Base-by-base conservation (phyloP, 1,140 invertebrate species). In the Oreohelix idahoensis region DNA sequence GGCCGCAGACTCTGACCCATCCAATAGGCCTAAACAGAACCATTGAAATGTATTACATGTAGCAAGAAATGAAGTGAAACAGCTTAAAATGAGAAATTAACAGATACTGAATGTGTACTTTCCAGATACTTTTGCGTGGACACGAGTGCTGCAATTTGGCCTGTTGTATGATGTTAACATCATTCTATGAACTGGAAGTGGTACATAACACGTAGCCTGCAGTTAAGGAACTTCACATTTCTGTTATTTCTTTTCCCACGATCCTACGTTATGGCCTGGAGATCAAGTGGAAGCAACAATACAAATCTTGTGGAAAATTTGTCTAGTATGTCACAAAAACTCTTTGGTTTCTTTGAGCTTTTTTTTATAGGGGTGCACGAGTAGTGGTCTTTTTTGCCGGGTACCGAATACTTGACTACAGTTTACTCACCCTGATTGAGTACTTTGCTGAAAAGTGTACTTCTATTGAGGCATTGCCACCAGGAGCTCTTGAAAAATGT, bases 231-330 rank as follows among this genome's bases (percentile, higher is more conserved):
- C 63, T 35, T 66, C 5, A 66, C 63, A 29, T 66, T 66, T 35
- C 17, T 76, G 0, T 32, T 76, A 35, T 76, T n/a, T 51, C 15
- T 76, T 32, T 1, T 76, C 1, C 74, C 45, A 20, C 10, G 11
- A 39, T 38, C 39, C 2, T 49, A 13, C 32, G 36, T 53, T 10
- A 76, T 76, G 74, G 74, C 74, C 32, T 76, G 74, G 74, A 39
- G 74, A 49, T 76, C 74, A 51, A 76, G 74, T 76, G 74, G 74
- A 39, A 76, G 42, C 45, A 76, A 35, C 45, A 76, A 76, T 35
- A 29, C 74, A n/a, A 39, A 76, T 35, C 74, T 76, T 45, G 74
- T 76, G 38, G 74, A 76, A 29, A 76, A 76, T 23, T 23, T 76
- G 74, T 42, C 74, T 5, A 51, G 74, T 76, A 51, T 39, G 69